phyloP scores from a whole-genome alignment of 1,140 invertebrate species.

The Aphelinus certus region DNA sequence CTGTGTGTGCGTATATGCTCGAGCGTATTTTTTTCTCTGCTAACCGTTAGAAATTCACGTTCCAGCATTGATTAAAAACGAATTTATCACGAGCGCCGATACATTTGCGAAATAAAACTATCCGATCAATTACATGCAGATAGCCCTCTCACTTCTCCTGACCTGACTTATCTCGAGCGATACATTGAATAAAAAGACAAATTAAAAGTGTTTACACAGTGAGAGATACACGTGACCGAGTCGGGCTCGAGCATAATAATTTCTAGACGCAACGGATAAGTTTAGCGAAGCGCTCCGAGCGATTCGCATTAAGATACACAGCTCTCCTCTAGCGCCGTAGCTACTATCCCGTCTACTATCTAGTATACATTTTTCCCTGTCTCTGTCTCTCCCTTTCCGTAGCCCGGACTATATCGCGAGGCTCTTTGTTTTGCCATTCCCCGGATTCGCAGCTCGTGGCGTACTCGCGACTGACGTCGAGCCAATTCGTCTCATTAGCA shows the following conservation, averaged over 20 bases:
- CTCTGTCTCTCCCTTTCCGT: not conserved
- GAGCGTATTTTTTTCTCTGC: too few species aligned
- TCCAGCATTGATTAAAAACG: too few species aligned
- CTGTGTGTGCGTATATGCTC: too few species aligned
- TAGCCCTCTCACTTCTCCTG: not conserved
- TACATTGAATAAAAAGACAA: slow-evolving; percentile 29
- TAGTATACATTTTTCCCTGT: not conserved
- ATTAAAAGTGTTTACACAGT: slow-evolving; percentile 32
- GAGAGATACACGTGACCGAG: slow-evolving; percentile 12
- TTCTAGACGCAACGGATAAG: slow-evolving; percentile 31
- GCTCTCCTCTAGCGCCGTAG: slow-evolving; percentile 5
- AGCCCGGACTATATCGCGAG: too few species aligned
- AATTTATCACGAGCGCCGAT: too few species aligned
- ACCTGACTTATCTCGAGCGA: not conserved
- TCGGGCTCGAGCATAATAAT: slow-evolving; percentile 18
- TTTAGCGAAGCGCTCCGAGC: slow-evolving; percentile 17
- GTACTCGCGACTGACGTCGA: not conserved
- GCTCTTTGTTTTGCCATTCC: not conserved
- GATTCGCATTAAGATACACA: slow-evolving; percentile 40
- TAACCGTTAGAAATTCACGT: too few species aligned
- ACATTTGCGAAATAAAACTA: too few species aligned
- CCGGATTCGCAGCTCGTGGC: not conserved
- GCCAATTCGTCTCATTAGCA: not conserved
- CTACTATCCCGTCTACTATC: slow-evolving; percentile 8
- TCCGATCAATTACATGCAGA: too few species aligned